These are phyloP conservation scores for Batillaria attramentaria DNA, from an alignment of 1,140 invertebrate species.

Conservation along the genomic window DNA sequence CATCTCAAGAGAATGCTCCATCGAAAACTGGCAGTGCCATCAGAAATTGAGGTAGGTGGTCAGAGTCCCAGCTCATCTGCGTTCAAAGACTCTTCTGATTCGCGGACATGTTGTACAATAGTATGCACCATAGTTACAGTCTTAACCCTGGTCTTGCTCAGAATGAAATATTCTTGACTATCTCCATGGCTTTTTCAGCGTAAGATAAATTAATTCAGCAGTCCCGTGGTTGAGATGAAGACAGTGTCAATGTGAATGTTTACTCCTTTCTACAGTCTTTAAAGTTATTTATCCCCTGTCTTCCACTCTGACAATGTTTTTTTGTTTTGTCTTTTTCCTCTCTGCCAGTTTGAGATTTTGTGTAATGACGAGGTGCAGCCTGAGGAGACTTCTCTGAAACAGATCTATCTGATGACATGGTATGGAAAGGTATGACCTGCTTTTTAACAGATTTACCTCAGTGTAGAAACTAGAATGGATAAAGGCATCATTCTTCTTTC, in stretches of 20 bases:
- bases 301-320: neutral
- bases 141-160: no score
- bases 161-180: no score
- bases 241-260: neutral
- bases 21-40: slow-evolving; percentile 55
- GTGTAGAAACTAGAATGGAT: no score
- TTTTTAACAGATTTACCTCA: no score
- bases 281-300: neutral
- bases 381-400: slow-evolving; percentile 59
- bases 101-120: neutral
- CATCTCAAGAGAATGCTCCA: slow-evolving; percentile 62
- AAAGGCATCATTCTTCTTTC: no score
- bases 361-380: slow-evolving; percentile 53
- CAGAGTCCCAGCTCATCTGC: neutral
- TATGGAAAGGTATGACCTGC: slow-evolving; percentile 49
- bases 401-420: slow-evolving; percentile 61
- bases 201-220: no score
- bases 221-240: no score
- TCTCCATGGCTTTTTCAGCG: no score
- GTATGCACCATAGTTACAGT: neutral
- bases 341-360: slow-evolving; percentile 50
- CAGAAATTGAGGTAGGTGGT: slow-evolving; percentile 51
- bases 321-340: neutral
- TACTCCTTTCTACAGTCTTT: neutral
- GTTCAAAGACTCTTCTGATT: neutral